Base-by-base conservation (phyloP, 2,888 invertebrate genomes). In the Apamea epomidion region DNA sequence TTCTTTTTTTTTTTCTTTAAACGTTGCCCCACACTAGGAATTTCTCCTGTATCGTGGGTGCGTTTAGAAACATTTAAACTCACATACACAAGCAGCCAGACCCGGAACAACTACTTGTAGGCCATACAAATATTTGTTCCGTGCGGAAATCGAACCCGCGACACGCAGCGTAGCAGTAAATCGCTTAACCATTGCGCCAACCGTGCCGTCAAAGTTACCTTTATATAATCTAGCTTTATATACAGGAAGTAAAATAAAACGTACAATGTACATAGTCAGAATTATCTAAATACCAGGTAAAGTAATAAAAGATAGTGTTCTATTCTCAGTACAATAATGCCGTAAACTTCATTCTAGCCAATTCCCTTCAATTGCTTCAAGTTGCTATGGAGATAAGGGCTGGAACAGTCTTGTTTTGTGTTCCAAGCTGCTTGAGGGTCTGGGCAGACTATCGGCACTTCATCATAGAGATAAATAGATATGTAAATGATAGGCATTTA, bases 321-420 rank as follows among this genome's bases (percentile, higher is more conserved):
- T 76, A 77, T 85, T 62, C 68, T 51, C 51, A 62, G 32, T 58
- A 73, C 32, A n/a, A 64, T 75, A 73, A 16, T 67, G 75, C 54
- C 54, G 62, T 86, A 82, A 81, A 78, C 65, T 65, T 18, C 62
- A 82, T 86, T 88, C 82, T 65, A 76, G 70, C 10, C 78, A 88
- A 86, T 88, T 86, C 65, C 70, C 62, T 71, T 69, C 83, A 88
- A 86, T 86, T 88, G 88, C 25, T 32, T 78, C 7, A 60, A 81
- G 72, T 75, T 75, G 42, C 25, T 65, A 6, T 14, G 64, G 21
- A 76, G 88, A 86, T 88, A 88, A 82, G 58, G n/a, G 12, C 62
- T 16, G 51, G 37, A 72, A 58, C 45, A 72, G 60, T 74, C 58
- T 48, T 45, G 48, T 86, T 81, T 74, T 81, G 77, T 85, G 85